These are phyloP conservation scores for Paralinhomoeus sp. DNA, from an alignment of 2,888 invertebrate species.

Conservation along the genomic window DNA sequence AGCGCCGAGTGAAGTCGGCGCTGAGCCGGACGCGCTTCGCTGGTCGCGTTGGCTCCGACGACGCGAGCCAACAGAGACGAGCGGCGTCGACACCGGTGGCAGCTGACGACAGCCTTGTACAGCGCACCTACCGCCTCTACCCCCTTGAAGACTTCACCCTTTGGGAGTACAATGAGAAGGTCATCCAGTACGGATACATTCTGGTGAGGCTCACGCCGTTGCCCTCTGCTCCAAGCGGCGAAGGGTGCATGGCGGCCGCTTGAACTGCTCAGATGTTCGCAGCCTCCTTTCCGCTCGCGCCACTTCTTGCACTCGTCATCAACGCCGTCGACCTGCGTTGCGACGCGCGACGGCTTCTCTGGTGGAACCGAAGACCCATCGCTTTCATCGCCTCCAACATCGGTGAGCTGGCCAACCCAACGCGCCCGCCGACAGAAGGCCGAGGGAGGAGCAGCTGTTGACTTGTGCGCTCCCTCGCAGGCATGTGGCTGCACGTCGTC, in stretches of 20 bases:
- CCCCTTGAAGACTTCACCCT: constrained; percentile 29
- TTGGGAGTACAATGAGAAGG: constrained; percentile 32
- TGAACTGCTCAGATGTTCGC: constrained; percentile 13
- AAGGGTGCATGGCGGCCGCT: too few relatives aligned
- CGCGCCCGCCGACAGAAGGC: not conserved
- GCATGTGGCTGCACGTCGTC: constrained; percentile 31
- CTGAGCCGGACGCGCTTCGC: not conserved
- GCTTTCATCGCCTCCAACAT: constrained; percentile 28
- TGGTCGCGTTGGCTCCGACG: not conserved
- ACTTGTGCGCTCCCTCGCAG: constrained; percentile 17
- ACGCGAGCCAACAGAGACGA: not conserved
- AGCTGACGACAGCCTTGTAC: too few relatives aligned
- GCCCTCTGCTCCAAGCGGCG: too few relatives aligned
- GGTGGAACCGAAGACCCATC: constrained; percentile 29
- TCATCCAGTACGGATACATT: constrained; percentile 31
- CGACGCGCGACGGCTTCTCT: constrained; percentile 28
- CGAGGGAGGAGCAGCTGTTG: not conserved
- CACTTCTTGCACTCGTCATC: constrained; percentile 28
- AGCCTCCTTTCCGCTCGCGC: constrained; percentile 32
- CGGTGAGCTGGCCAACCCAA: constrained; percentile 15
- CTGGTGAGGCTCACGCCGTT: constrained; percentile 19
- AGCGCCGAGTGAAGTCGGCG: too few relatives aligned
- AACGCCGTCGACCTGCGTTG: constrained; percentile 28
- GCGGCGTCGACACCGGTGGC: too few relatives aligned
- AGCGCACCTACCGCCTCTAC: too few relatives aligned